Conservation (phyloP, 2,113 vertebrate genomes). For the Prochilodus magdalenae region DNA sequence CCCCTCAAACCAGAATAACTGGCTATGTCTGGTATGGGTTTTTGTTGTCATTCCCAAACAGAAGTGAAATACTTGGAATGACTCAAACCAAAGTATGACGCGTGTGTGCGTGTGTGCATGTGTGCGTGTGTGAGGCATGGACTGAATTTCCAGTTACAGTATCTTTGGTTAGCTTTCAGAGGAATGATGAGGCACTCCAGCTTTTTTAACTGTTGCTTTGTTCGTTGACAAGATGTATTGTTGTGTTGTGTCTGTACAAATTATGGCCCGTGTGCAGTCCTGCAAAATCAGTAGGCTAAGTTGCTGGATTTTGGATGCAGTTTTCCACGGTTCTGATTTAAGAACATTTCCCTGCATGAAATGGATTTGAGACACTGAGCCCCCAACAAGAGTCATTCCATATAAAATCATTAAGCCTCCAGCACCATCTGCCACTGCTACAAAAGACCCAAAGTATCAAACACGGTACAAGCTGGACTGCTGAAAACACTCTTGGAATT, state of each 20-base stretch:
- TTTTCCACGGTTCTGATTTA: neutral
- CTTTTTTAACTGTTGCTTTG: neutral
- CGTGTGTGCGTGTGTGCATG: neutral
- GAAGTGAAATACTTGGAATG: constrained; percentile 26
- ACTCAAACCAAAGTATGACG: constrained; percentile 24
- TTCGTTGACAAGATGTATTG: neutral
- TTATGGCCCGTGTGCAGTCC: neutral
- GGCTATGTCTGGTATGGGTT: constrained; percentile 9
- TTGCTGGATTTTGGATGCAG: too few relatives aligned
- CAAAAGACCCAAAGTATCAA: neutral
- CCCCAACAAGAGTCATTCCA: neutral
- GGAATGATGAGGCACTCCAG: neutral
- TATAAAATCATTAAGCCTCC: neutral
- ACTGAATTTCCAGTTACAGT: constrained; percentile 11
- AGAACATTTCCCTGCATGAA: neutral
- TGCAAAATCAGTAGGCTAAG: neutral
- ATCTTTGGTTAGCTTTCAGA: neutral
- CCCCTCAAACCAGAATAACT: constrained; percentile 37
- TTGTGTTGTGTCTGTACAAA: neutral
- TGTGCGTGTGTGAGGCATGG: neutral
- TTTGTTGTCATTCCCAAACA: constrained; percentile 9
- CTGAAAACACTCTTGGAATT: neutral
- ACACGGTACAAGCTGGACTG: neutral
- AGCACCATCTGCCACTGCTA: neutral
- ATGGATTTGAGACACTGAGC: neutral